Evolutionary conservation across 1,140 invertebrate genomes (phyloP).

Genomic region (Bicyclus anynana): DNA sequence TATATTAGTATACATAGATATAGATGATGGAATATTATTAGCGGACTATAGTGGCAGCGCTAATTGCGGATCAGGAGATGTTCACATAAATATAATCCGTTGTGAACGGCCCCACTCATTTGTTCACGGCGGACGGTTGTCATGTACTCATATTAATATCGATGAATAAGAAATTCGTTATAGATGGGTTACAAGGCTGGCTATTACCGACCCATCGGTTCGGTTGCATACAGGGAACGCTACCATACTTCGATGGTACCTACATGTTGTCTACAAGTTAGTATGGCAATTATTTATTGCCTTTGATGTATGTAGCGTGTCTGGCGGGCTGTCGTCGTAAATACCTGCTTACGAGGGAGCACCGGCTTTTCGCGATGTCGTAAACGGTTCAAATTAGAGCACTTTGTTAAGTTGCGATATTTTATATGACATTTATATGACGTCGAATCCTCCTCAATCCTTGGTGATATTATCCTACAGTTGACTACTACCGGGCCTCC

Average conservation of each 20-base stretch:
- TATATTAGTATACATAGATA: too few relatives aligned
- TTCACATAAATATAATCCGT: conserved; percentile 48
- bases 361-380: background rate
- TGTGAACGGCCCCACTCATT: conserved; percentile 62
- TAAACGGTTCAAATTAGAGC: background rate
- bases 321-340: conserved; percentile 6
- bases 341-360: conserved; percentile 9
- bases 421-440: background rate
- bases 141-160: conserved; percentile 71
- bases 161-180: conserved; percentile 76
- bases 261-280: background rate
- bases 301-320: background rate
- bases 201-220: conserved; percentile 56
- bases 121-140: conserved; percentile 66
- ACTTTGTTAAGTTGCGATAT: background rate
- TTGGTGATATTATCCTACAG: background rate
- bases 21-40: conserved; percentile 19
- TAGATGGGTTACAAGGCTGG: conserved; percentile 68
- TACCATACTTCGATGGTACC: conserved; percentile 41
- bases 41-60: conserved; percentile 37
- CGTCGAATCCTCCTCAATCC: background rate
- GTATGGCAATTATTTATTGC: background rate
- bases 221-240: conserved; percentile 40
- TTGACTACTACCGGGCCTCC: too few relatives aligned
- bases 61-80: conserved; percentile 65